phyloP scores from a whole-genome alignment of 2,797 vertebrate species.

The Bucorvus abyssinicus region DNA sequence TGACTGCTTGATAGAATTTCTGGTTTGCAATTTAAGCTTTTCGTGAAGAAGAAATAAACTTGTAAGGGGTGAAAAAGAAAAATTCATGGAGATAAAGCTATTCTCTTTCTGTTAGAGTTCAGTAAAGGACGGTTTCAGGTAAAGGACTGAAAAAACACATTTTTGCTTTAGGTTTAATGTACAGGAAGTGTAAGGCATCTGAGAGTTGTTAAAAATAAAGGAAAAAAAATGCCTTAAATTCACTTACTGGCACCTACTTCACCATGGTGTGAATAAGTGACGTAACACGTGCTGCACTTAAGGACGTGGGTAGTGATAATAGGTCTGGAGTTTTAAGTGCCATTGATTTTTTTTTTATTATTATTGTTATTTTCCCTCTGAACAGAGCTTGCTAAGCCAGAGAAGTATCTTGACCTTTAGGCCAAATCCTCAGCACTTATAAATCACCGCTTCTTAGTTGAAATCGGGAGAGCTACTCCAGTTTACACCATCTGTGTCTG shows the following conservation, averaged over 20 bases:
- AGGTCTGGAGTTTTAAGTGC: conserved; percentile 44
- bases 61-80: background rate
- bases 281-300: background rate
- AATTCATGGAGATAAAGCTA: background rate
- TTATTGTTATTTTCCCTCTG: background rate
- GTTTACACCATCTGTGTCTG: conserved; percentile 44
- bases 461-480: background rate
- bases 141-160: background rate
- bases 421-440: conserved; percentile 33
- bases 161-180: background rate
- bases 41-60: conserved; percentile 23
- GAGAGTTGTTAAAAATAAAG: background rate
- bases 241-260: background rate
- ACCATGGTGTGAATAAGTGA: background rate
- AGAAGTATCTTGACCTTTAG: conserved; percentile 47
- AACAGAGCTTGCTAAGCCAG: conserved; percentile 13
- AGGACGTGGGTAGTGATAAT: background rate
- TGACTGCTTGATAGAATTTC: conserved; percentile 54
- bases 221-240: background rate
- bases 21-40: conserved; percentile 50
- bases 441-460: background rate
- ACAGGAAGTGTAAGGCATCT: background rate
- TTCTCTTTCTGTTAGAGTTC: background rate
- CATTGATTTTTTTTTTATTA: background rate
- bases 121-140: background rate